phyloP scores from a whole-genome alignment of 2,888 invertebrate species.

The Ophioninae sp. region DNA sequence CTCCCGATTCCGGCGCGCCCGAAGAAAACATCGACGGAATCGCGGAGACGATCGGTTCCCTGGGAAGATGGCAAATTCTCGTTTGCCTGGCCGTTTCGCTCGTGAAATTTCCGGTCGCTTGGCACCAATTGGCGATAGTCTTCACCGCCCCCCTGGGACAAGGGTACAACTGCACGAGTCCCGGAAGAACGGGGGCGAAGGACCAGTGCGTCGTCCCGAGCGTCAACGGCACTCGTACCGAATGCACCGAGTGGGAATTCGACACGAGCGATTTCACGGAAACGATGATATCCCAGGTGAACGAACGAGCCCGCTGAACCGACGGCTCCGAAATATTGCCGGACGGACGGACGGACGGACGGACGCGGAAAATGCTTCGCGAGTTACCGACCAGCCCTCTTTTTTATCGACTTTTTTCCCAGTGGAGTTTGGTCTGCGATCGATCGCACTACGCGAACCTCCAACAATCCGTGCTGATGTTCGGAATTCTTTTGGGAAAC shows the following conservation, averaged over 20 bases:
- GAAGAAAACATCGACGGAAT: conserved; percentile 83
- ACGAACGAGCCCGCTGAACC: neutral
- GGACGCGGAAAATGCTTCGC: no score
- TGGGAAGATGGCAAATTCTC: conserved; percentile 89
- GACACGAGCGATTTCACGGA: conserved; percentile 86
- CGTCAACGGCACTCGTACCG: conserved; percentile 80
- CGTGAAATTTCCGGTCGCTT: conserved; percentile 90
- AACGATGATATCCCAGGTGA: conserved; percentile 86
- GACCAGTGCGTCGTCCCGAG: conserved; percentile 76
- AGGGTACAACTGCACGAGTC: conserved; percentile 82
- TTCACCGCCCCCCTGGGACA: conserved; percentile 87
- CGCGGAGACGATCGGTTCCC: conserved; percentile 87
- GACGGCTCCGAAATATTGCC: no score
- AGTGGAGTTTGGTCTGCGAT: conserved; percentile 90
- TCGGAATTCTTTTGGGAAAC: conserved; percentile 89
- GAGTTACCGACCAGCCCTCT: neutral
- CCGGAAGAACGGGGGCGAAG: conserved; percentile 69
- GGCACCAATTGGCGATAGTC: conserved; percentile 91
- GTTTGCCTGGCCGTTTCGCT: conserved; percentile 87
- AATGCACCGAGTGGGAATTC: conserved; percentile 84
- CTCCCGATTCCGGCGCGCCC: conserved; percentile 59
- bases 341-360: no score
- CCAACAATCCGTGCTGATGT: conserved; percentile 90
- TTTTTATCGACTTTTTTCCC: conserved; percentile 61
- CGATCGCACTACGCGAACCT: conserved; percentile 86